These are phyloP conservation scores for Mylabris sibirica DNA, from an alignment of 2,888 invertebrate species.

Conservation along the genomic window DNA sequence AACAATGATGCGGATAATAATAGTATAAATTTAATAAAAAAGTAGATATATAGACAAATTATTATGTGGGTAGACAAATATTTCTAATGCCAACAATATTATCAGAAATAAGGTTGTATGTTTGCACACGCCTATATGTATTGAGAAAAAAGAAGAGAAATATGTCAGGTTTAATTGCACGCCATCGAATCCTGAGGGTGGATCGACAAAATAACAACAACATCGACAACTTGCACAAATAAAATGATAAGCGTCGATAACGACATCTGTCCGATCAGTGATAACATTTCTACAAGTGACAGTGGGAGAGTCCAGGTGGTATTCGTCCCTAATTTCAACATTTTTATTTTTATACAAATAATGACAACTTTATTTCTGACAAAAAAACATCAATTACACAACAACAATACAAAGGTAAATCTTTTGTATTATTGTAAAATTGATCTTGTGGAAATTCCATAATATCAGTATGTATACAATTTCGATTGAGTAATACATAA, in stretches of 20 bases:
- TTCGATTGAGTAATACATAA: conserved; percentile 6
- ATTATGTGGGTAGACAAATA: conserved; percentile 1
- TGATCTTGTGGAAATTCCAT: conserved; percentile 3
- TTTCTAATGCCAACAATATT: conserved; percentile 7
- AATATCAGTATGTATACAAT: neutral
- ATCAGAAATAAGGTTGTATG: conserved; percentile 20
- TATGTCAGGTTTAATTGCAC: conserved; percentile 34
- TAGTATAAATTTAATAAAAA: neutral
- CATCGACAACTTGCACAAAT: conserved; percentile 22
- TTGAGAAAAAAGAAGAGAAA: conserved; percentile 10
- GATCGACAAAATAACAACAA: conserved; percentile 14
- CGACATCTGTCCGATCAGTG: conserved; percentile 39
- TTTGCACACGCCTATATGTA: conserved; percentile 22
- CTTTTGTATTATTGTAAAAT: neutral
- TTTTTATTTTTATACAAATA: neutral
- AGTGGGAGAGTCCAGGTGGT: conserved; percentile 37
- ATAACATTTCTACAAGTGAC: conserved; percentile 34
- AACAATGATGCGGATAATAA: neutral
- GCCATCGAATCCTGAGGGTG: conserved; percentile 25
- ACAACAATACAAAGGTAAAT: neutral
- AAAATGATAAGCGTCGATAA: conserved; percentile 35
- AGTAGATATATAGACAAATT: neutral
- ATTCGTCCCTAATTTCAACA: neutral
- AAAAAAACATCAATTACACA: neutral
- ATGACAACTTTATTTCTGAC: neutral